These are phyloP conservation scores for Equus quagga DNA, from an alignment of 2,113 vertebrate species.

Conservation along the genomic window DNA sequence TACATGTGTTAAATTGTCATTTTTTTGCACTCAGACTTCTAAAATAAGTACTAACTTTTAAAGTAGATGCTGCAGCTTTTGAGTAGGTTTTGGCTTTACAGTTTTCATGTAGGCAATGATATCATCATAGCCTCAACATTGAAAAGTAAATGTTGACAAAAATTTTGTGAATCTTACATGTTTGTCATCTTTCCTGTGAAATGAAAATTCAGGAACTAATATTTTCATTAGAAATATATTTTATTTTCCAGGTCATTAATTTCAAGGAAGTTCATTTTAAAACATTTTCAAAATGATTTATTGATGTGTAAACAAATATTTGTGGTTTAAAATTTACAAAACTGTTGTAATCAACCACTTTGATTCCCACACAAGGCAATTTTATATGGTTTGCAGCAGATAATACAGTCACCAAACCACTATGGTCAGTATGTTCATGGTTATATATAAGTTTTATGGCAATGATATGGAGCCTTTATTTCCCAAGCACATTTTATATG, in stretches of 20 bases:
- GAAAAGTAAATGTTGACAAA: constrained; percentile 2
- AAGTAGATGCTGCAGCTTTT: neutral
- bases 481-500: neutral
- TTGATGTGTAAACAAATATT: neutral
- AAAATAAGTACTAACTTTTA: neutral
- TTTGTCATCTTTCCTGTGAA: neutral
- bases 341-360: neutral
- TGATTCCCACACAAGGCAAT: neutral
- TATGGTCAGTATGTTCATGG: neutral
- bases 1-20: neutral
- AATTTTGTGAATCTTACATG: neutral
- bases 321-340: neutral
- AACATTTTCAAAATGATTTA: neutral
- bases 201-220: neutral
- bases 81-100: neutral
- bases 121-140: neutral
- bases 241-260: neutral
- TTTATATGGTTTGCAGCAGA: neutral
- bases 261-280: neutral
- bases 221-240: neutral
- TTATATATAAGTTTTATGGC: neutral
- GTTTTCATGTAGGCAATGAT: neutral
- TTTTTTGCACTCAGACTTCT: neutral
- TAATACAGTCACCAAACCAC: neutral
- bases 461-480: neutral